These are phyloP conservation scores for Galerucella calmariensis DNA, from an alignment of 2,888 invertebrate genomes.

Conservation along the genomic window DNA sequence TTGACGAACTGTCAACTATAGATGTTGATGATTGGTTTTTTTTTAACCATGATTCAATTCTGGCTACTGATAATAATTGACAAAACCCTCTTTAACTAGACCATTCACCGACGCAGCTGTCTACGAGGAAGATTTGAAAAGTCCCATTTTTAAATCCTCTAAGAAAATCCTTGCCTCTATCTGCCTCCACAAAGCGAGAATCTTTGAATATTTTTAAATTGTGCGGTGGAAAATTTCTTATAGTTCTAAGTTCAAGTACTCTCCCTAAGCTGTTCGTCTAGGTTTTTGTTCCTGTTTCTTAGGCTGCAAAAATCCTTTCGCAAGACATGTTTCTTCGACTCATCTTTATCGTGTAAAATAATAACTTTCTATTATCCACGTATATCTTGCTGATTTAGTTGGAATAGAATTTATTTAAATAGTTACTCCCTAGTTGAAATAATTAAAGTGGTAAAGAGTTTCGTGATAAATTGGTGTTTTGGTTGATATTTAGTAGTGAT, in stretches of 20 bases:
- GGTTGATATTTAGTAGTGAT: slow-evolving; percentile 13
- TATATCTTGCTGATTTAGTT: no score
- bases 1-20: slow-evolving; percentile 43
- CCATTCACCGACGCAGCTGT: slow-evolving; percentile 2
- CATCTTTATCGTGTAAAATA: no score
- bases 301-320: no score
- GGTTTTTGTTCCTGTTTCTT: no score
- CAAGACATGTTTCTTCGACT: no score
- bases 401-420: neutral
- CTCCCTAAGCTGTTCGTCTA: no score
- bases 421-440: neutral
- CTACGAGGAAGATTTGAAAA: neutral
- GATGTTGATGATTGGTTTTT: slow-evolving; percentile 27
- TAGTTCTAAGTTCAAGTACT: no score
- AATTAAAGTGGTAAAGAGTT: neutral
- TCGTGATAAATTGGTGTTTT: neutral
- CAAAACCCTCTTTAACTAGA: neutral
- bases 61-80: slow-evolving; percentile 20
- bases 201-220: no score
- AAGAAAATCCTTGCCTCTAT: no score
- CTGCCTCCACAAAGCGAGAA: no score
- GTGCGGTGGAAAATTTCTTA: no score
- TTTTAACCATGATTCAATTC: slow-evolving; percentile 8
- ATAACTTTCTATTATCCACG: no score
- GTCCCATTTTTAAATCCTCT: neutral